Evolutionary conservation across 2,888 invertebrate genomes (phyloP).

Genomic region (Sinopyrophorus schimmeli): DNA sequence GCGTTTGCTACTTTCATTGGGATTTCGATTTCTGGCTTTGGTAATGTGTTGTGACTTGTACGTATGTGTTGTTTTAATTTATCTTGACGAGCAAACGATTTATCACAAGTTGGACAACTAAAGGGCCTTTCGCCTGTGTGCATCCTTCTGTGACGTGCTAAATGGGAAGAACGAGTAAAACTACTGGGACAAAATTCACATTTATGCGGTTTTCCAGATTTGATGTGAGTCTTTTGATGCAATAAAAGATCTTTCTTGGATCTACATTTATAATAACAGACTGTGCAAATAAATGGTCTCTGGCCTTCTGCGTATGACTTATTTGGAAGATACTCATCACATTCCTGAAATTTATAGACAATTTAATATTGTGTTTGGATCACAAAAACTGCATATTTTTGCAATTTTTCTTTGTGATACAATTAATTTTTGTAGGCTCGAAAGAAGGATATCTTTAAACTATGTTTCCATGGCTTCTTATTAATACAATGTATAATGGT

Average conservation of each 20-base stretch:
- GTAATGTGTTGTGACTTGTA: constrained; percentile 62
- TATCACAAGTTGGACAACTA: constrained; percentile 69
- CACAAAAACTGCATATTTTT: too few species aligned
- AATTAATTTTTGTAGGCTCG: too few species aligned
- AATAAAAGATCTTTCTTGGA: constrained; percentile 25
- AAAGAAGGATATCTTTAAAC: too few species aligned
- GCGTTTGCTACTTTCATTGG: neutral
- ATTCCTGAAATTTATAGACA: constrained; percentile 6
- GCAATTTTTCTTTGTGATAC: too few species aligned
- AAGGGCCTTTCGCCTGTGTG: constrained; percentile 75
- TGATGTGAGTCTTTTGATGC: constrained; percentile 23
- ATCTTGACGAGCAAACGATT: constrained; percentile 72
- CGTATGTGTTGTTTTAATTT: constrained; percentile 71
- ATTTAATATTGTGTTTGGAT: too few species aligned
- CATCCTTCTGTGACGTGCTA: constrained; percentile 69
- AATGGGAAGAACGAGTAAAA: constrained; percentile 71
- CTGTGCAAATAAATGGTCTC: constrained; percentile 17
- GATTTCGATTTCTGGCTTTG: neutral
- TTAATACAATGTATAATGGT: too few species aligned
- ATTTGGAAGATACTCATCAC: constrained; percentile 8
- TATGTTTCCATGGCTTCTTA: too few species aligned
- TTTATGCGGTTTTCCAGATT: constrained; percentile 34
- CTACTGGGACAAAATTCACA: constrained; percentile 53
- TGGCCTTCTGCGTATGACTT: constrained; percentile 5
- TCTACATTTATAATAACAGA: constrained; percentile 24